Evolutionary conservation across 2,797 vertebrate species (phyloP), one percentile per base, ranked within the genome.

Genomic region (Notolabrus celidotus): DNA sequence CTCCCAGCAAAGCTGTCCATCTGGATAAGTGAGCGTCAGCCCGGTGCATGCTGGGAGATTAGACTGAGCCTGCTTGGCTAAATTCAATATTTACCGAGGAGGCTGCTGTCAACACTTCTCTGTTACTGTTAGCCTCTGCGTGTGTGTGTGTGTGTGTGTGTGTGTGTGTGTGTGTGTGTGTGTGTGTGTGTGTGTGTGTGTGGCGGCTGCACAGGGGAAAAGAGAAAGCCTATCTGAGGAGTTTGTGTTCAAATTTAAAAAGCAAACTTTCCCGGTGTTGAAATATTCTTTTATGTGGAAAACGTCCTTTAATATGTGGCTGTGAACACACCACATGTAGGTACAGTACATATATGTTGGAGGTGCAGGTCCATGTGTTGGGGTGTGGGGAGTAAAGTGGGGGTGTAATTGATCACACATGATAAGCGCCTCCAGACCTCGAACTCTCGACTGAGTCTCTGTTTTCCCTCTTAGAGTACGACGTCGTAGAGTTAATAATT

Each of bases 31-130:
- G 81, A 85, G 79, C 77, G 49, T 58, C 79, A 52, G 70, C 77
- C 82, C 78, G 71, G 63, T 84, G 92, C 90, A 92, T 89, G 84
- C 87, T 90, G 87, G 90, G 88, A 92, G 79, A 85, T 80, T 76
- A 82, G 80, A 77, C 79, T 82, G 77, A 85, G 83, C 62, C 83
- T 68, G 70, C 85, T 73, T 64, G 68, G 78, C 80, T 85, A 84
- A 66, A 83, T 80, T 87, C 88, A 86, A 87, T 90, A 90, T 91
- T 91, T 91, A 86, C 88, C 22, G 16, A 89, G 69, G 78, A 85
- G 78, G 65, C 86, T 82, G 86, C 77, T 80, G 82, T 87, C 81
- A 80, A 71, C 81, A 79, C 74, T 33, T 56, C 57, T 77, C 71
- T 77, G 74, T 77, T 82, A 80, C 82, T 65, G 75, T 75, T 62